Percentiles rank a stretch among this genome's conserved stretches.
Conservation (phyloP, 2,797 vertebrate species). For the Thunnus albacares region DNA sequence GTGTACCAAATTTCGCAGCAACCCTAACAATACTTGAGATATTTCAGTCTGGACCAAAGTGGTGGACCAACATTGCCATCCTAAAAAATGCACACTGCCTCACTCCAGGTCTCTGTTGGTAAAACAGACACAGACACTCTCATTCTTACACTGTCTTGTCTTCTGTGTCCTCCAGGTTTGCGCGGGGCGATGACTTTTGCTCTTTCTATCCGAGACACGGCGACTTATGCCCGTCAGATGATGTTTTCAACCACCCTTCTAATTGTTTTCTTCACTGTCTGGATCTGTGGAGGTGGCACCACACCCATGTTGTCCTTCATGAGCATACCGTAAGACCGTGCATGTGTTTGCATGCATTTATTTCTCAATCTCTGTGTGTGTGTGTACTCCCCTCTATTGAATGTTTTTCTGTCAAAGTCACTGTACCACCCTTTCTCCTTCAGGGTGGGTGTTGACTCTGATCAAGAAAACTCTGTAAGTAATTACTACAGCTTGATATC, state of each 20-base stretch:
- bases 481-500: neutral
- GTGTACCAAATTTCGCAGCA: no score
- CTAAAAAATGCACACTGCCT: neutral
- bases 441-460: slow-evolving; percentile 94
- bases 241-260: slow-evolving; percentile 97
- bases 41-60: no score
- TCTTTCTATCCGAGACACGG: slow-evolving; percentile 95
- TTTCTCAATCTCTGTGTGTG: neutral
- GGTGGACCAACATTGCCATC: no score
- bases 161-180: slow-evolving; percentile 84
- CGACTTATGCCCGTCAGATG: slow-evolving; percentile 95
- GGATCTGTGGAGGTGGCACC: slow-evolving; percentile 96
- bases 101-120: neutral
- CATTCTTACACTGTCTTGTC: neutral
- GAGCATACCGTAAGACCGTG: slow-evolving; percentile 89
- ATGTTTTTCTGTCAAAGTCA: slow-evolving; percentile 6
- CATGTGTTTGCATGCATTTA: neutral
- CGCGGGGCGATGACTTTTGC: slow-evolving; percentile 99
- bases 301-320: slow-evolving; percentile 95
- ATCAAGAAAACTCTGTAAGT: slow-evolving; percentile 92
- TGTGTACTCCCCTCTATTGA: neutral
- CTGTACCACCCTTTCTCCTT: slow-evolving; percentile 31
- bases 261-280: slow-evolving; percentile 98
- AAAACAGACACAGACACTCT: neutral
- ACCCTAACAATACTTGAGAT: no score